phyloP scores from a whole-genome alignment of 1,140 invertebrate species.

The Drosophila equinoxialis region DNA sequence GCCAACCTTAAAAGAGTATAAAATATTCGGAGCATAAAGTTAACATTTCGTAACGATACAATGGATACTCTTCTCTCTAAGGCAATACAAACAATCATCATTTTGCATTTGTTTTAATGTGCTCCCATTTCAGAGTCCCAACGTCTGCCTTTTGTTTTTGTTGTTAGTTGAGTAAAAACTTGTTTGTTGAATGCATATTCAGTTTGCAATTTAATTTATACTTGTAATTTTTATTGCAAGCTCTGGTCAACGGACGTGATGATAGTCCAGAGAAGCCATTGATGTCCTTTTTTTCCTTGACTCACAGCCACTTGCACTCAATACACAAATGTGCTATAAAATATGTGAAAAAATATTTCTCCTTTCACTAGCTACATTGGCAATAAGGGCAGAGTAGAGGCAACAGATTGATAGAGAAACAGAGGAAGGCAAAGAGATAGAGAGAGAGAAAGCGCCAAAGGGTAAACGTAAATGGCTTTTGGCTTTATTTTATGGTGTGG shows the following conservation, averaged over 20 bases:
- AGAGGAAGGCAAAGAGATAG: slow-evolving; percentile 14
- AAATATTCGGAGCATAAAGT: not conserved
- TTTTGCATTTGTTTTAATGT: not conserved
- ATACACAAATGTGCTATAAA: slow-evolving; percentile 79
- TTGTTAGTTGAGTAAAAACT: not conserved
- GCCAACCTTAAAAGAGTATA: not conserved
- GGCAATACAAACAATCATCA: not conserved
- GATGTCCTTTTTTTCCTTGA: slow-evolving; percentile 63
- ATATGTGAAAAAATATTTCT: slow-evolving; percentile 75
- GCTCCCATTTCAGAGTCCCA: not conserved
- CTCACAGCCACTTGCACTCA: slow-evolving; percentile 61
- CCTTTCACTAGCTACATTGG: slow-evolving; percentile 19
- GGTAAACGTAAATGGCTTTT: slow-evolving; percentile 67
- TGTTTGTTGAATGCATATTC: slow-evolving; percentile 8
- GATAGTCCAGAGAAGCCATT: slow-evolving; percentile 53
- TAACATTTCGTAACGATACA: not conserved
- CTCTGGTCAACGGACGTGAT: slow-evolving; percentile 48
- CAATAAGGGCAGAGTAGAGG: not conserved
- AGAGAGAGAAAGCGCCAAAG: slow-evolving; percentile 11
- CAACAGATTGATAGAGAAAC: not conserved
- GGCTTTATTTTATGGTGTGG: slow-evolving; percentile 67
- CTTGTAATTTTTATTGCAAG: slow-evolving; percentile 12
- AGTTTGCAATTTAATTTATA: slow-evolving; percentile 15
- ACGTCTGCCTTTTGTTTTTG: not conserved
- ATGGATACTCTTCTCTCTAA: not conserved